phyloP scores from a whole-genome alignment of 1,140 invertebrate genomes.

The Brachionus angularis region DNA sequence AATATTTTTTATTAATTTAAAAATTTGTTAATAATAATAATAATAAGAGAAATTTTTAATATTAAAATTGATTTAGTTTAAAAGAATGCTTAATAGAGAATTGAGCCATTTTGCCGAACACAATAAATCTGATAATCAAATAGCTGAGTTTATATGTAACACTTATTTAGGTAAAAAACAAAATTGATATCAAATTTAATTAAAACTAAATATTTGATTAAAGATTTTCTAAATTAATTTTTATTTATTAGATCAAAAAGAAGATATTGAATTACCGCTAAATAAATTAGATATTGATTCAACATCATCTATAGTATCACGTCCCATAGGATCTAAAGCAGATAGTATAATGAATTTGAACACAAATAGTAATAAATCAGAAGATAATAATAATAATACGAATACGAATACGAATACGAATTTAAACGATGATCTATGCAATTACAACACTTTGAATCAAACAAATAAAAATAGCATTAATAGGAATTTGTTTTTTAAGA shows the following conservation, averaged over 20 bases:
- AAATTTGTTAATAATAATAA: neutral
- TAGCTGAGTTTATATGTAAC: conserved; percentile 96
- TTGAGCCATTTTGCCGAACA: conserved; percentile 97
- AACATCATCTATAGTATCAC: too few species aligned
- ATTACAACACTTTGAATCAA: neutral
- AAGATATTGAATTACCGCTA: conserved; percentile 13
- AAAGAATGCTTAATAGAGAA: conserved; percentile 98
- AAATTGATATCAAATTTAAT: conserved; percentile 18
- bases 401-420: too few species aligned
- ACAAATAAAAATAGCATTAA: neutral
- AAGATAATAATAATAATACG: too few species aligned
- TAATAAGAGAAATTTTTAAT: conserved; percentile 40
- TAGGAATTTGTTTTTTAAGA: neutral
- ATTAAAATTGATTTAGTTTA: conserved; percentile 74
- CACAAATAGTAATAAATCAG: neutral
- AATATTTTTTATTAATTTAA: conserved; percentile 28
- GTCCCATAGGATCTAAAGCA: too few species aligned
- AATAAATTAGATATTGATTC: too few species aligned
- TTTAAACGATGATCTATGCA: conserved; percentile 22
- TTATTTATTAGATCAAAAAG: conserved; percentile 33
- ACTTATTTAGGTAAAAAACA: conserved; percentile 86
- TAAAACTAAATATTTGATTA: neutral
- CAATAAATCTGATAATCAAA: conserved; percentile 96
- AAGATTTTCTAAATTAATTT: neutral
- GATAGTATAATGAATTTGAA: conserved; percentile 22